Percentiles rank a stretch among this genome's conserved stretches.
These are phyloP conservation scores for Gallinago jamesoni DNA, from an alignment of 2,113 vertebrate genomes.

Conservation along the genomic window DNA sequence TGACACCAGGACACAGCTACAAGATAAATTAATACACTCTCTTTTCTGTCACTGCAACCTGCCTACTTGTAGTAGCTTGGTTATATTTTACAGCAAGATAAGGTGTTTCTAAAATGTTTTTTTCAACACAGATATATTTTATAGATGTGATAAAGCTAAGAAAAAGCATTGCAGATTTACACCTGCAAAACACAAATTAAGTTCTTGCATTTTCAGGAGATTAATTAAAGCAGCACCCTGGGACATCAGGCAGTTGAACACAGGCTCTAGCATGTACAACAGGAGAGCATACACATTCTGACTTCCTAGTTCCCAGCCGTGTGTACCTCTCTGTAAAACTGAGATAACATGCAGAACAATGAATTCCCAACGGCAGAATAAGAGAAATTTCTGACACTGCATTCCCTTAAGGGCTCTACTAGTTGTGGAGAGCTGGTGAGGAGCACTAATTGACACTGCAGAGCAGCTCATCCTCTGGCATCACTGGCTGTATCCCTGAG, in stretches of 20 bases:
- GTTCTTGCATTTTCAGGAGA: not conserved
- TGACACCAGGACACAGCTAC: not conserved
- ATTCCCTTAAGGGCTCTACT: not conserved
- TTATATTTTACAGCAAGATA: not conserved
- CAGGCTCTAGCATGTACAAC: not conserved
- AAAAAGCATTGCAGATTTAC: not conserved
- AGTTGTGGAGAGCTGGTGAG: not conserved
- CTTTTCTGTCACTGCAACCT: not conserved
- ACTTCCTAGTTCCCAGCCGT: not conserved
- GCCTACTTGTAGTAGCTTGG: not conserved
- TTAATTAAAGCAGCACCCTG: not conserved
- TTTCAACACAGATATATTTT: not conserved
- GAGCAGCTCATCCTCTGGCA: not conserved
- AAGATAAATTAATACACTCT: not conserved
- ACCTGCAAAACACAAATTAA: not conserved
- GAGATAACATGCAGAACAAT: accelerated
- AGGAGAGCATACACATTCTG: not conserved
- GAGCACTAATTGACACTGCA: not conserved
- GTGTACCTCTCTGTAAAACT: not conserved
- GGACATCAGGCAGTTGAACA: not conserved
- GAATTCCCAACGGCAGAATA: not conserved
- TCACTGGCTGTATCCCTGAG: not conserved
- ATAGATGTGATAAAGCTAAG: not conserved
- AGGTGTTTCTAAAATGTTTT: not conserved
- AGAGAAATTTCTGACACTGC: not conserved